Evolutionary conservation across 2,113 vertebrate genomes (phyloP), one percentile per base, ranked within the genome.

Genomic region (Nothoprocta perdicaria): DNA sequence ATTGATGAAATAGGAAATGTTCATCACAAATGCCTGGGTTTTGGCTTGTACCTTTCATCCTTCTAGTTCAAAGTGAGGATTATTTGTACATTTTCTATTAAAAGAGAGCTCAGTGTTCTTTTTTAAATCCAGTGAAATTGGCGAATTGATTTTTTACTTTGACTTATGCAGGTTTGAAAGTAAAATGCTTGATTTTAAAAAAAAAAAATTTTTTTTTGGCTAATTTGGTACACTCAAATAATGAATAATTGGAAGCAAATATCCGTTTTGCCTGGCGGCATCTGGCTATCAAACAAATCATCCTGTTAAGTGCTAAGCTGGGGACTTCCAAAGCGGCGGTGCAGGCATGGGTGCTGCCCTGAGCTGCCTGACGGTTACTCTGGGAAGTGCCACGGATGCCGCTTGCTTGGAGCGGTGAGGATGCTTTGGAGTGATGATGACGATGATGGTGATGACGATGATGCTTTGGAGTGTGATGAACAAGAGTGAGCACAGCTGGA

Each of bases 31-130:
- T 78, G 85, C 40, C 46, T 14, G 1, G 4, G 17, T 75, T 90
- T 90, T 75, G 57, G 72, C 65, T 91, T 48, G 2, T 43, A 45
- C 45, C 68, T 93, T 92, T 94, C 52, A 85, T 85, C 75, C 68
- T 80, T 85, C 87, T 57, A 14, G 46, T 89, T 95, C 57, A 80
- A 91, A 91, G 81, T 67, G 65, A 61, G 55, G 40, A 71, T 48
- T 92, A 76, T 90, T 92, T 93, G 61, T 62, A 79, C 74, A 84
- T 86, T 63, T 82, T 52, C 80, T 93, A 78, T 69, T 83, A 88
- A 74, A 86, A 72, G 23, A 61, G 29, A 83, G 12, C 10, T 78
- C 9, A 0, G 22, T 62, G 77, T 77, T 94, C 72, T 91, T 83
- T 80, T 80, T 72, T 22, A 83, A 93, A 80, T 50, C 31, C n/a